Base-by-base conservation (phyloP, 2,888 invertebrate genomes). In the Ophion ventricosus region DNA sequence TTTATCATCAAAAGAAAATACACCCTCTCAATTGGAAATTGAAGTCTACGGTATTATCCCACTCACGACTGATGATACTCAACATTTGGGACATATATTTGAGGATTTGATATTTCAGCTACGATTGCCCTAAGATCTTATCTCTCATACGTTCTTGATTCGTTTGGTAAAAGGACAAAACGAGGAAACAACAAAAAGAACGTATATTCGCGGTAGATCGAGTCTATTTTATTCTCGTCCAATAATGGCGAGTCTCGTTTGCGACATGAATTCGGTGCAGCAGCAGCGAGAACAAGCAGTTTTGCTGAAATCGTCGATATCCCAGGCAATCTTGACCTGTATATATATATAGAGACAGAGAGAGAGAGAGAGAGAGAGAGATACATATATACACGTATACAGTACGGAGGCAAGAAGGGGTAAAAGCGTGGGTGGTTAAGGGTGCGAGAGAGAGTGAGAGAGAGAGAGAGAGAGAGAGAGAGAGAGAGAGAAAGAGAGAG, bases 261-360 rank as follows among this genome's bases (percentile, higher is more conserved):
- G 78, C 82, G 84, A 82, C 84, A 84, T 84, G 84, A 84, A 78
- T 82, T 82, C 84, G 84, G 74, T 74, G 84, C 70, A 75, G 66
- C 70, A 75, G 66, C 73, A 64, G 72, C 40, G 72, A 72, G 79
- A 79, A 79, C 79, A 84, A 78, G 74, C 84, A 82, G 82, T 82
- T 84, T 84, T 70, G 77, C 66, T 43, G 64, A 75, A 85, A 83
- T 85, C 85, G 85, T 85, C 85, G 83, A 85, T 85, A 85, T 83
- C 83, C 82, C 57, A 64, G 70, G 63, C 76, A 40, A 69, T 72
- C 56, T 63, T 56, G 40, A 61, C 43, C 8, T 40, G 20, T 43
- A 40, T 67, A 63, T 20, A 14, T 43, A 70, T 69, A n/a, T 40
- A 61, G n/a, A 40, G 14, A 49, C 17, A 14, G 3, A 17, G 14